phyloP scores from a whole-genome alignment of 2,888 invertebrate genomes.

The Mamestra brassicae region DNA sequence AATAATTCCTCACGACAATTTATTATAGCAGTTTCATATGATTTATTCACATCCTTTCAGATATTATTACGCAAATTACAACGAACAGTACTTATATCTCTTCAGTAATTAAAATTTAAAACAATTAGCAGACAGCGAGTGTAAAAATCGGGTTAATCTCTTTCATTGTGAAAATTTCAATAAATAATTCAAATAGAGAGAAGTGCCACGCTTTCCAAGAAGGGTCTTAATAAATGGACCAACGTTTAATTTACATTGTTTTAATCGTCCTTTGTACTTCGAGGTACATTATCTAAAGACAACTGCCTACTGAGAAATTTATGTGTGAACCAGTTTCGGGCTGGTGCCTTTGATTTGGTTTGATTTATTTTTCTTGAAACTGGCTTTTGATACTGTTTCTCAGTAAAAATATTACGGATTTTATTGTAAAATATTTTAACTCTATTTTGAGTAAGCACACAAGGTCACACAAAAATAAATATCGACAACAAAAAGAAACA shows the following conservation, averaged over 20 bases:
- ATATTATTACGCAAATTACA: neutral
- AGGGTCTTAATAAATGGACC: constrained; percentile 46
- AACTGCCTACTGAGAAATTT: constrained; percentile 38
- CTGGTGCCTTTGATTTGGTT: constrained; percentile 15
- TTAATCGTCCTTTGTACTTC: constrained; percentile 52
- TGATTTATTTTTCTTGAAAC: neutral
- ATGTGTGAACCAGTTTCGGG: constrained; percentile 37
- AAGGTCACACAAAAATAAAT: neutral
- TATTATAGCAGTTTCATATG: neutral
- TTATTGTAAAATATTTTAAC: neutral
- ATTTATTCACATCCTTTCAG: constrained; percentile 6
- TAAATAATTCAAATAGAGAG: constrained; percentile 57
- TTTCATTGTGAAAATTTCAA: constrained; percentile 38
- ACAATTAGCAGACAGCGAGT: constrained; percentile 33
- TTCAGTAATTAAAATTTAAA: constrained; percentile 4
- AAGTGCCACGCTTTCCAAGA: constrained; percentile 25
- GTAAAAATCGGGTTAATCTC: constrained; percentile 46
- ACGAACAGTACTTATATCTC: neutral
- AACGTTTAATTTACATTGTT: constrained; percentile 60
- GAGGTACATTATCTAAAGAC: constrained; percentile 48
- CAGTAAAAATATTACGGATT: neutral
- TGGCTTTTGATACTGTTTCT: neutral
- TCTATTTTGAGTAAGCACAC: neutral
- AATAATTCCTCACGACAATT: neutral
- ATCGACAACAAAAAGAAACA: neutral